Evolutionary conservation across 2,113 vertebrate species (phyloP).

Genomic region (Sylvilagus bachmani): DNA sequence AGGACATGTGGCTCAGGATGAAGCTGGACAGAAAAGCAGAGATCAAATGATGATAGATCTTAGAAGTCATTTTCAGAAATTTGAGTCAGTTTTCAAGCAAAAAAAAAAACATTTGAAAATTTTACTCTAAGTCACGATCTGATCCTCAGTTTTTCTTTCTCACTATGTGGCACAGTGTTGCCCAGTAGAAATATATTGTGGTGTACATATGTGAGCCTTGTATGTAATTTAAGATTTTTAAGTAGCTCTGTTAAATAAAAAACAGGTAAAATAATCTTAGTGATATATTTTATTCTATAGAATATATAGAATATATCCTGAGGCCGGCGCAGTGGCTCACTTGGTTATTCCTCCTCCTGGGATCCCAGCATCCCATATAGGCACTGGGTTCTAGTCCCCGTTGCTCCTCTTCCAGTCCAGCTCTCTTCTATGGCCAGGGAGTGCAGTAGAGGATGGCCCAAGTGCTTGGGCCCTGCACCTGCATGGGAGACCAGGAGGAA

Average conservation of each 20-base stretch:
- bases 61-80: not conserved
- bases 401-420: too few relatives aligned
- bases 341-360: too few relatives aligned
- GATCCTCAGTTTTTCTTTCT: not conserved
- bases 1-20: not conserved
- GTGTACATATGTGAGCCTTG: not conserved
- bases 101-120: not conserved
- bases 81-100: not conserved
- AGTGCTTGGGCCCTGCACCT: too few relatives aligned
- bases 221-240: not conserved
- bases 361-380: too few relatives aligned
- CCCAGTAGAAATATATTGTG: not conserved
- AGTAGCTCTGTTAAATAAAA: conserved; percentile 11
- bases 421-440: too few relatives aligned
- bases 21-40: not conserved
- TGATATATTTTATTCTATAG: not conserved
- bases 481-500: too few relatives aligned
- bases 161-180: not conserved
- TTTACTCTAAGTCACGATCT: not conserved
- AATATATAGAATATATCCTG: not conserved
- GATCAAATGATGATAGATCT: not conserved
- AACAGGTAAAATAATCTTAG: not conserved
- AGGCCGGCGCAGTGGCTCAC: too few relatives aligned
- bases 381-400: too few relatives aligned
- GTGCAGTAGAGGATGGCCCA: too few relatives aligned